A percentile compares a stretch with the other conserved stretches of the same genome.
Conservation (phyloP, 2,797 vertebrate species). For the Acipenser ruthenus region DNA sequence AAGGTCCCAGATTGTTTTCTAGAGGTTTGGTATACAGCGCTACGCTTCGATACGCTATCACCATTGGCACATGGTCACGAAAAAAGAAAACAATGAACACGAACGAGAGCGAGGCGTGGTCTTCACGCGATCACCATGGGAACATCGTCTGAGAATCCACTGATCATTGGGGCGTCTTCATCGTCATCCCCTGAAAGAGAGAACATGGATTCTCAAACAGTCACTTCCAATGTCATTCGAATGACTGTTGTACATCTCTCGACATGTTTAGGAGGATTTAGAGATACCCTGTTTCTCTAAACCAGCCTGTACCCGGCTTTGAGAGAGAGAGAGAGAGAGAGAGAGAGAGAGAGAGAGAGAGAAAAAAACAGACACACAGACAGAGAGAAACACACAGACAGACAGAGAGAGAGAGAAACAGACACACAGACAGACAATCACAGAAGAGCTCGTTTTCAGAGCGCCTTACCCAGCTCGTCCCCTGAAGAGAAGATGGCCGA, state of each 20-base stretch:
- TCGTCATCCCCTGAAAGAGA: conserved; percentile 80
- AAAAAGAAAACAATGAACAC: not conserved
- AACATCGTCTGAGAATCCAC: conserved; percentile 94
- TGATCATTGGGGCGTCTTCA: conserved; percentile 94
- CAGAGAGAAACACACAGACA: not conserved
- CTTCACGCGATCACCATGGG: conserved; percentile 96
- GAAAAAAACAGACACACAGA: not conserved
- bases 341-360: not conserved
- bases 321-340: no score
- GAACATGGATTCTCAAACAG: no score
- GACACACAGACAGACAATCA: not conserved
- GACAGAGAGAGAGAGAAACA: not conserved
- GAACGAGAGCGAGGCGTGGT: conserved; percentile 18
- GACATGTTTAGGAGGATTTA: no score
- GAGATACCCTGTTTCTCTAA: no score
- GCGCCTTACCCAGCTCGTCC: conserved; percentile 78
- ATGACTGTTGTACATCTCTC: no score
- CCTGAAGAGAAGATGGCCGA: conserved; percentile 94
- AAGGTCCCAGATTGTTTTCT: not conserved
- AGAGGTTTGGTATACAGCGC: conserved; percentile 50
- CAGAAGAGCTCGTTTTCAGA: not conserved
- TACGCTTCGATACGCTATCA: not conserved
- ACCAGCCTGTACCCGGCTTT: no score
- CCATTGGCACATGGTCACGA: not conserved
- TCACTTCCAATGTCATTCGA: no score